A percentile compares a stretch with the other conserved stretches of the same genome.
Evolutionary conservation across 2,113 vertebrate genomes (phyloP).

Genomic region (Silurus asotus): DNA sequence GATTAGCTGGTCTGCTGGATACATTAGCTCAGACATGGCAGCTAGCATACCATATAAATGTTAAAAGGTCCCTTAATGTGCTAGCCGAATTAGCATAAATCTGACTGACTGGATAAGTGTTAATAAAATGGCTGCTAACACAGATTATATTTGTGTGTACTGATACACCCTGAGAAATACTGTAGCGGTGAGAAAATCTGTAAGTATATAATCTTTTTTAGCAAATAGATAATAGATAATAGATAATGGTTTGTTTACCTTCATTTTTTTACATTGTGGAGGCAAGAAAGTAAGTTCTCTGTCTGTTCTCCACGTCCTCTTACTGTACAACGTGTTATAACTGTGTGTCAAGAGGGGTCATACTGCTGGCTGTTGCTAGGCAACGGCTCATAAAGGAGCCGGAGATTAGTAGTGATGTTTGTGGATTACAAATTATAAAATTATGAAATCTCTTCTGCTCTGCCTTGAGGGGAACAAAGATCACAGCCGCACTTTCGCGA

Average conservation of each 20-base stretch:
- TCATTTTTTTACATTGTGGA: slow-evolving; percentile 16
- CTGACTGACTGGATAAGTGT: background rate
- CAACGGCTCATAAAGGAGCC: slow-evolving; percentile 49
- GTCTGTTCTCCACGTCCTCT: slow-evolving; percentile 9
- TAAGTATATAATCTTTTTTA: slow-evolving; percentile 15
- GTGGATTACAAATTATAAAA: slow-evolving; percentile 55
- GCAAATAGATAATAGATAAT: slow-evolving; percentile 26
- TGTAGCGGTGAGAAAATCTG: background rate
- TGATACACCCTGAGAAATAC: slow-evolving; percentile 5
- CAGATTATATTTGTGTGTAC: background rate
- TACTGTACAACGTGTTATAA: slow-evolving; percentile 49
- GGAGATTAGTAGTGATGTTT: slow-evolving; percentile 55
- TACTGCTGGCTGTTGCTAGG: slow-evolving; percentile 51
- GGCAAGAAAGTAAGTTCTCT: background rate
- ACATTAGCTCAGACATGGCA: background rate
- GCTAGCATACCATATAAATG: background rate
- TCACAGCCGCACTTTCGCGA: background rate
- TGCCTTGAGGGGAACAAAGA: slow-evolving; percentile 7
- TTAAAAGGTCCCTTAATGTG: background rate
- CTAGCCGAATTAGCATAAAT: background rate
- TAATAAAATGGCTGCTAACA: background rate
- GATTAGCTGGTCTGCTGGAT: background rate
- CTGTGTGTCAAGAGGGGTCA: slow-evolving; percentile 50
- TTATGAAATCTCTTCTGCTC: slow-evolving; percentile 26
- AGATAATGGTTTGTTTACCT: background rate